phyloP scores from a whole-genome alignment of 1,140 invertebrate species.

The Drosophila grimshawi region DNA sequence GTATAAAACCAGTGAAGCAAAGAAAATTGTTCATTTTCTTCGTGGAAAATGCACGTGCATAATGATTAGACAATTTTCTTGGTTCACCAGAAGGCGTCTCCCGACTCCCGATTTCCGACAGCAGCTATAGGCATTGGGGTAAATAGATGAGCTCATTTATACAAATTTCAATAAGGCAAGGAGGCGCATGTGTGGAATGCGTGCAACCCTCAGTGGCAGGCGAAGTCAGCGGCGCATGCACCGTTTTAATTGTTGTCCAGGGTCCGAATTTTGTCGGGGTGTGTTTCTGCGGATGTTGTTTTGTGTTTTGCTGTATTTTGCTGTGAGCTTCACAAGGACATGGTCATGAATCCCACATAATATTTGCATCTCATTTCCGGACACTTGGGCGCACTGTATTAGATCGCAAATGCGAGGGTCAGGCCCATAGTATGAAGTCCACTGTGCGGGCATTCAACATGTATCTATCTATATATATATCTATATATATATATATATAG shows the following conservation, averaged over 20 bases:
- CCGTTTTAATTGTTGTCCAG: conserved; percentile 65
- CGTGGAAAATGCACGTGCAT: conserved; percentile 73
- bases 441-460: conserved; percentile 52
- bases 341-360: conserved; percentile 81
- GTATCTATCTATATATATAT: background rate
- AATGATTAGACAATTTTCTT: conserved; percentile 66
- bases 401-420: conserved; percentile 55
- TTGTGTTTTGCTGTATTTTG: background rate
- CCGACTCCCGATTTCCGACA: background rate
- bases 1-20: conserved; percentile 65
- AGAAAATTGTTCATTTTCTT: conserved; percentile 61
- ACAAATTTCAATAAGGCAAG: conserved; percentile 45
- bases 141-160: conserved; percentile 56
- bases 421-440: conserved; percentile 22
- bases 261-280: conserved; percentile 24
- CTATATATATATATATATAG: conserved; percentile 1
- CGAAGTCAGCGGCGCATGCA: conserved; percentile 57
- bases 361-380: conserved; percentile 84
- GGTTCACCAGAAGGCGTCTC: conserved; percentile 10
- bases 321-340: conserved; percentile 54
- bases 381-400: conserved; percentile 67
- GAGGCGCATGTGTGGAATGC: conserved; percentile 29
- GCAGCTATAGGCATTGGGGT: conserved; percentile 24
- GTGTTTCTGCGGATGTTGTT: conserved; percentile 10
- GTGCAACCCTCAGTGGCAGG: conserved; percentile 59